These are phyloP conservation scores for Morphnarchus princeps DNA, from an alignment of 2,113 vertebrate species.

Conservation along the genomic window DNA sequence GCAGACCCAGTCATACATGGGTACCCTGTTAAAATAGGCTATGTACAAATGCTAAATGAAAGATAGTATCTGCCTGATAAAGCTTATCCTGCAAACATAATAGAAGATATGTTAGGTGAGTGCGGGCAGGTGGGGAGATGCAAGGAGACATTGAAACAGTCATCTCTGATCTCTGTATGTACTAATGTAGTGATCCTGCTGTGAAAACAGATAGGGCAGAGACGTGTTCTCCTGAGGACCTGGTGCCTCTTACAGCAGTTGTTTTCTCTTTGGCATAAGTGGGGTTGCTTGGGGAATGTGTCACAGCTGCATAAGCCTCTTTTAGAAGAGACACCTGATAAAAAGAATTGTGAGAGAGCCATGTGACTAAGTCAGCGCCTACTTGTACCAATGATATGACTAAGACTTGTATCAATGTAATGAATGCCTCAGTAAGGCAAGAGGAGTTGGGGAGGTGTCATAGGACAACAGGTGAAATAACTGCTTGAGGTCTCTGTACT, in stretches of 20 bases:
- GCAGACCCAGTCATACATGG: background rate
- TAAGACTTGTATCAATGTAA: background rate
- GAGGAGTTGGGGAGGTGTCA: background rate
- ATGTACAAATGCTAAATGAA: background rate
- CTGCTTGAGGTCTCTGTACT: background rate
- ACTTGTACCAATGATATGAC: background rate
- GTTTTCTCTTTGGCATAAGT: background rate
- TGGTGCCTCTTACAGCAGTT: background rate
- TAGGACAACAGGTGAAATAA: background rate
- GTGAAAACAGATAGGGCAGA: background rate
- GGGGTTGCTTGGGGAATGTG: background rate
- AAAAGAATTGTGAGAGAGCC: background rate
- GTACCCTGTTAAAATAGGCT: background rate
- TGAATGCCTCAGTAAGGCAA: background rate
- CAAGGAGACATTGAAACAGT: background rate
- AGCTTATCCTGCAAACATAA: background rate
- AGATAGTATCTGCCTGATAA: background rate
- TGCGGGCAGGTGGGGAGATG: background rate
- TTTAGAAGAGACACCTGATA: background rate
- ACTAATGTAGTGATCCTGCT: background rate
- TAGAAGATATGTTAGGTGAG: background rate
- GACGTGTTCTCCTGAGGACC: background rate
- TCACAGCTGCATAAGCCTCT: background rate
- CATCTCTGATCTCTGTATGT: background rate
- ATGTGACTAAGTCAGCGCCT: background rate